phyloP scores from a whole-genome alignment of 2,113 vertebrate genomes.

The Saguinus midas region DNA sequence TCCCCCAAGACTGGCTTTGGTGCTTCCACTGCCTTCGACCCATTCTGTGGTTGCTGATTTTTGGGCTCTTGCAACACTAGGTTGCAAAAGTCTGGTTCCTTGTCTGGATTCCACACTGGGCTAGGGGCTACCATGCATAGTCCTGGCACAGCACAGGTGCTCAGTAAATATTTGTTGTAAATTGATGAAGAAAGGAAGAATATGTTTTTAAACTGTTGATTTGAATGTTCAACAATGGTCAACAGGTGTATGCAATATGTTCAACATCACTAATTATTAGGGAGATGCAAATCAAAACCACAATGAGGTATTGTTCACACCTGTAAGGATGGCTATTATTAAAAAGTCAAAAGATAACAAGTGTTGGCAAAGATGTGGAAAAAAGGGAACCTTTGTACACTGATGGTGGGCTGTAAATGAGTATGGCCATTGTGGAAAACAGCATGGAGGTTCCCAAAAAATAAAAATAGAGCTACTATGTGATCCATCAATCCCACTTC shows the following conservation, averaged over 20 bases:
- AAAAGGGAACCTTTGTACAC: not conserved
- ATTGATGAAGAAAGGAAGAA: not conserved
- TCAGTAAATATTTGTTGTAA: not conserved
- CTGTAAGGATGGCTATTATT: not conserved
- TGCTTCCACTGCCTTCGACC: not conserved
- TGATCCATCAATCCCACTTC: not conserved
- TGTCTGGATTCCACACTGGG: not conserved
- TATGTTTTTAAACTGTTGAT: not conserved
- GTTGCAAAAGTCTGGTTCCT: not conserved
- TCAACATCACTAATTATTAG: not conserved
- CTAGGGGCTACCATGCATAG: not conserved
- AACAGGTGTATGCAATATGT: not conserved
- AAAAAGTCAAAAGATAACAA: not conserved
- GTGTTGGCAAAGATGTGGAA: not conserved
- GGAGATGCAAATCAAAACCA: not conserved
- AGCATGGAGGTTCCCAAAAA: not conserved
- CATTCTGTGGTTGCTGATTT: not conserved
- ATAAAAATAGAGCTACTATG: not conserved
- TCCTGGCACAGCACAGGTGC: not conserved
- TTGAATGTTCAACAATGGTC: not conserved
- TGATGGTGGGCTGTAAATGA: not conserved
- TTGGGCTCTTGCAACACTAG: not conserved
- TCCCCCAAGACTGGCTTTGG: not conserved
- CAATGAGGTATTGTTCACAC: not conserved
- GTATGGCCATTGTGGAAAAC: not conserved